Conservation (phyloP, 2,797 vertebrate genomes). For the Odontamblyopus rebecca region DNA sequence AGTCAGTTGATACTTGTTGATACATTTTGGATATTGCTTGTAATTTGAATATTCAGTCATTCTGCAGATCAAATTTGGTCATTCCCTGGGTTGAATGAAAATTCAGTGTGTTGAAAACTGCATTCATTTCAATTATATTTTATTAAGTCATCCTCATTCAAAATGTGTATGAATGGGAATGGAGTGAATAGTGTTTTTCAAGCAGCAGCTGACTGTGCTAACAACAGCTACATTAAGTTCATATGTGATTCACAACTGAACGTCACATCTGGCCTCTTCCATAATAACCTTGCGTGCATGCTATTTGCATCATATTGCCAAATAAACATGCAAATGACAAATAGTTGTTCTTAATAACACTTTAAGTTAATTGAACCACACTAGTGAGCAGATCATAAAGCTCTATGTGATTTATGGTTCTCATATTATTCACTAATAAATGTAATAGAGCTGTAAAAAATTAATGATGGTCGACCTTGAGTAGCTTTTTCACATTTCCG, state of each 20-base stretch:
- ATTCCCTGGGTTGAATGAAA: background rate
- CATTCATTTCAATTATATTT: constrained; percentile 2
- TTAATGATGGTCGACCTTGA: background rate
- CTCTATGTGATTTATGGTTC: constrained; percentile 10
- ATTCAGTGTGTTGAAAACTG: background rate
- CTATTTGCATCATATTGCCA: background rate
- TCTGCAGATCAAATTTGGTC: background rate
- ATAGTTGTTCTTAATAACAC: background rate
- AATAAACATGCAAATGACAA: background rate
- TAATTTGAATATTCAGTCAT: background rate
- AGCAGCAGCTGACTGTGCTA: background rate
- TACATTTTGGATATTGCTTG: background rate
- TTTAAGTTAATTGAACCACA: background rate
- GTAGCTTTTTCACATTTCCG: background rate
- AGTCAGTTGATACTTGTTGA: background rate
- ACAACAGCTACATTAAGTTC: background rate
- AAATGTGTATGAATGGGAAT: background rate
- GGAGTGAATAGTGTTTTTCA: background rate
- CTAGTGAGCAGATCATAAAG: background rate
- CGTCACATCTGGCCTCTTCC: background rate
- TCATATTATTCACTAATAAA: background rate
- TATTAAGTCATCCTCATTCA: background rate
- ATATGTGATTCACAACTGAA: constrained; percentile 2
- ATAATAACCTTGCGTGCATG: constrained; percentile 9
- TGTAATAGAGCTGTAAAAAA: constrained; percentile 10